phyloP scores from a whole-genome alignment of 2,113 vertebrate species.

The Dunckerocampus dactyliophorus region DNA sequence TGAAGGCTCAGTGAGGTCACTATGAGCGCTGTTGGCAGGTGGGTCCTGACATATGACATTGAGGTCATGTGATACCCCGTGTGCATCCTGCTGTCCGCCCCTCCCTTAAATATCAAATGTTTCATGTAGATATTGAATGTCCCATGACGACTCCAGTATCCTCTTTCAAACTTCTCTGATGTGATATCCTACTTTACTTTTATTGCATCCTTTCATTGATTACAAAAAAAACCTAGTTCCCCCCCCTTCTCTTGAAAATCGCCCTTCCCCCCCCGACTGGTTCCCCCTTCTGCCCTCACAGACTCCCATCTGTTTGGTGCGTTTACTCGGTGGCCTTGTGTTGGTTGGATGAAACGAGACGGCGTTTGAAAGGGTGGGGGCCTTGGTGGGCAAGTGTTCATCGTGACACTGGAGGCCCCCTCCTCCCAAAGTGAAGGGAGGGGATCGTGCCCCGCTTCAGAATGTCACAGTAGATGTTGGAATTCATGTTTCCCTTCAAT shows the following conservation, averaged over 20 bases:
- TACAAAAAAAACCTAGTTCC: background rate
- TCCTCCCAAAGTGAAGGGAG: conserved; percentile 1
- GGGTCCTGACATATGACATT: conserved; percentile 37
- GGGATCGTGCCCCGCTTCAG: no score
- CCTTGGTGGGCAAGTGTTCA: conserved; percentile 59
- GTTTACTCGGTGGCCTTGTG: conserved; percentile 56
- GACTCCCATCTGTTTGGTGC: conserved; percentile 63
- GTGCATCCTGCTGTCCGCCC: conserved; percentile 38
- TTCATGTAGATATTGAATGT: background rate
- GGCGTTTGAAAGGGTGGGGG: conserved; percentile 51
- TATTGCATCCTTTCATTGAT: background rate
- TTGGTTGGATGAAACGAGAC: conserved; percentile 58
- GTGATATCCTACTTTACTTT: background rate
- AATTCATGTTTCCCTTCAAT: no score
- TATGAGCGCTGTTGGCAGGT: conserved; percentile 54
- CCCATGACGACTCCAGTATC: background rate
- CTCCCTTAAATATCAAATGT: conserved; percentile 4
- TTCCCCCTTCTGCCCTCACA: conserved; percentile 23
- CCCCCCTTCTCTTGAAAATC: conserved; percentile 9
- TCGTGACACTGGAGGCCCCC: conserved; percentile 52
- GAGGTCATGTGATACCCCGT: conserved; percentile 62
- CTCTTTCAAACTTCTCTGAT: background rate
- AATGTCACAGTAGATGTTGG: no score
- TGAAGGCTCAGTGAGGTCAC: conserved; percentile 17
- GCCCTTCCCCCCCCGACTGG: conserved; percentile 15